A percentile compares a stretch with the other conserved stretches of the same genome.
phyloP scores from a whole-genome alignment of 2,113 vertebrate genomes.

The Phalacrocorax aristotelis region DNA sequence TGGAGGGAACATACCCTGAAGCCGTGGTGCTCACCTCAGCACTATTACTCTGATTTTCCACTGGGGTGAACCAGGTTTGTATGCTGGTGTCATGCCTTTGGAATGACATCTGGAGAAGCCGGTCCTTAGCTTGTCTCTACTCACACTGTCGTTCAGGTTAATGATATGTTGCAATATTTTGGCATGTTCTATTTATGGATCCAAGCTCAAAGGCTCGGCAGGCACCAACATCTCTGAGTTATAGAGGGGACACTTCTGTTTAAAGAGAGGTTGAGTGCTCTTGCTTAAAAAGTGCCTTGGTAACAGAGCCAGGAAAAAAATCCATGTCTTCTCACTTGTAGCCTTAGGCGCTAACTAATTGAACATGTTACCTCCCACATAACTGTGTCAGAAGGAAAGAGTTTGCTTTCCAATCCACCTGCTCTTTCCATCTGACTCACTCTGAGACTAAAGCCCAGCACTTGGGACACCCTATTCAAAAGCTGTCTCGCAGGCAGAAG shows the following conservation, averaged over 20 bases:
- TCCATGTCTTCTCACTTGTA: background rate
- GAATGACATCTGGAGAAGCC: conserved; percentile 13
- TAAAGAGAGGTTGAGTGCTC: background rate
- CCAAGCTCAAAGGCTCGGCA: background rate
- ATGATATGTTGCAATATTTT: background rate
- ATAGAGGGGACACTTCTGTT: background rate
- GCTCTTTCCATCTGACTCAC: background rate
- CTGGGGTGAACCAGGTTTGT: background rate
- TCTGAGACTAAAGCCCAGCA: background rate
- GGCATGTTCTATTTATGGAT: background rate
- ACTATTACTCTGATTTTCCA: background rate
- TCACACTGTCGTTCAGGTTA: background rate
- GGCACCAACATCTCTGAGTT: background rate
- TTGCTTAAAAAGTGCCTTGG: background rate
- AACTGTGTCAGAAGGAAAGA: background rate
- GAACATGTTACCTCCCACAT: background rate
- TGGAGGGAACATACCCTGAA: background rate
- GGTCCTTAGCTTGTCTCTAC: background rate
- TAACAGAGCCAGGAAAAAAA: background rate
- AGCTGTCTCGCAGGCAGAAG: background rate
- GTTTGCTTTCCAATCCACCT: background rate
- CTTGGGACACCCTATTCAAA: background rate
- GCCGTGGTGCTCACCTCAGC: background rate
- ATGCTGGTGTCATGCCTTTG: background rate
- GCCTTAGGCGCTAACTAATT: background rate